phyloP scores from a whole-genome alignment of 2,113 vertebrate species.

The Ibidorhyncha struthersii region DNA sequence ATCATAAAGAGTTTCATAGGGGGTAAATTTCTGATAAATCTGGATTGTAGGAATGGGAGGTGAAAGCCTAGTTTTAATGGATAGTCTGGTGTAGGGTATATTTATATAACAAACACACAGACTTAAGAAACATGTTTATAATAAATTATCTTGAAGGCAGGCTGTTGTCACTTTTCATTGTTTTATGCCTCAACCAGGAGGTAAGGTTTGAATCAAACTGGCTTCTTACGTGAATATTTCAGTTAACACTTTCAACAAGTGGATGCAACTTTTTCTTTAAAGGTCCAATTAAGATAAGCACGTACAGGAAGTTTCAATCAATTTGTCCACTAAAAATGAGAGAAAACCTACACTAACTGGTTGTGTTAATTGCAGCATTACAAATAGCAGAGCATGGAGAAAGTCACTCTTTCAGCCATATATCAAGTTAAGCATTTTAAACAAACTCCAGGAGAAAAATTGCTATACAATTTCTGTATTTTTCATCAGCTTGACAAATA shows the following conservation, averaged over 20 bases:
- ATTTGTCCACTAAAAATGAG: not conserved
- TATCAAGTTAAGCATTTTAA: constrained; percentile 39
- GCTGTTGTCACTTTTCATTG: constrained; percentile 38
- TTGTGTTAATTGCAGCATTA: constrained; percentile 9
- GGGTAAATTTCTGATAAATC: constrained; percentile 66
- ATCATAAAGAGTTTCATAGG: constrained; percentile 73
- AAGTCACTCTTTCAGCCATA: not conserved
- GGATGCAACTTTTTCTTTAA: not conserved
- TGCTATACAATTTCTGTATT: not conserved
- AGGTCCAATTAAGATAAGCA: not conserved
- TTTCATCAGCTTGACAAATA: constrained; percentile 44
- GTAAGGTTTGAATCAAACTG: not conserved
- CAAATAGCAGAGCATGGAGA: not conserved
- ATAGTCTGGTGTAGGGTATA: constrained; percentile 27
- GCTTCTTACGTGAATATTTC: constrained; percentile 23
- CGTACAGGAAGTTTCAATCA: not conserved
- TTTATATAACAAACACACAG: constrained; percentile 72
- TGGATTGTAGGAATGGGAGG: constrained; percentile 25
- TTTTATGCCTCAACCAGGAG: constrained; percentile 16
- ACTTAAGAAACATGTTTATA: constrained; percentile 47
- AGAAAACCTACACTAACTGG: not conserved
- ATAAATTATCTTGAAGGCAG: constrained; percentile 63
- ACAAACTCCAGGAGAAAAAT: constrained; percentile 32
- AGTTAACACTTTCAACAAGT: constrained; percentile 29
- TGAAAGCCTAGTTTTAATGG: constrained; percentile 52